Evolutionary conservation across 2,888 invertebrate species (phyloP), one percentile per base, ranked within the genome.

Genomic region (Iphiclides podalirius): DNA sequence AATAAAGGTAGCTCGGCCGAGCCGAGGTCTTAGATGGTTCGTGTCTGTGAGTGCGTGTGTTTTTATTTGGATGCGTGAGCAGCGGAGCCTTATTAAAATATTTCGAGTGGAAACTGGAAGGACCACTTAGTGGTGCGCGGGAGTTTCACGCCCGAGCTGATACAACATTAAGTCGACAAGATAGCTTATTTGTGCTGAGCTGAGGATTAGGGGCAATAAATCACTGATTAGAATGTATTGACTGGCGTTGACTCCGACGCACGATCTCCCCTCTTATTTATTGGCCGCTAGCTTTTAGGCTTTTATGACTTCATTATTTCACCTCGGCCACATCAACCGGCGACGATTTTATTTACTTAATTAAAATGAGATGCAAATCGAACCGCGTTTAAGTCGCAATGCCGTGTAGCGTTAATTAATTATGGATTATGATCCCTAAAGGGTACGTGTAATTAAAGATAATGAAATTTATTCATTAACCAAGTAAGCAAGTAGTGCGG

Each of bases 191-290:
- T 88, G 87, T 87, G 88, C 85, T 85, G 78, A 80, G 83, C 84
- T 72, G 78, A 72, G 85, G 87, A 87, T 88, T 88, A 87, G 83
- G 79, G 79, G 80, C 78, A 82, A 86, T 88, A 88, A 86, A 88
- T 88, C 88, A 87, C 83, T 88, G 88, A 87, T 88, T 88, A 87
- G 82, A 88, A 85, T 86, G 86, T 86, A 86, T 86, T 88, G 86
- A 88, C 87, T 85, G 80, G 82, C 80, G 76, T 79, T 85, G 81
- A 79, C 76, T 83, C 70, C 67, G 75, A 72, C 76, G 74, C 75
- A 75, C 73, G 74, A 70, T 64, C 74, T 72, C 70, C 71, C 55
- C 70, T 72, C 66, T 78, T 82, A 77, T 84, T 81, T 84, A 85
- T 76, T 68, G 66, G 65, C 70, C 72, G 72, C 72, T 76, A 74